Evolutionary conservation across 2,797 vertebrate genomes (phyloP).

Genomic region (Lacerta bilineata): DNA sequence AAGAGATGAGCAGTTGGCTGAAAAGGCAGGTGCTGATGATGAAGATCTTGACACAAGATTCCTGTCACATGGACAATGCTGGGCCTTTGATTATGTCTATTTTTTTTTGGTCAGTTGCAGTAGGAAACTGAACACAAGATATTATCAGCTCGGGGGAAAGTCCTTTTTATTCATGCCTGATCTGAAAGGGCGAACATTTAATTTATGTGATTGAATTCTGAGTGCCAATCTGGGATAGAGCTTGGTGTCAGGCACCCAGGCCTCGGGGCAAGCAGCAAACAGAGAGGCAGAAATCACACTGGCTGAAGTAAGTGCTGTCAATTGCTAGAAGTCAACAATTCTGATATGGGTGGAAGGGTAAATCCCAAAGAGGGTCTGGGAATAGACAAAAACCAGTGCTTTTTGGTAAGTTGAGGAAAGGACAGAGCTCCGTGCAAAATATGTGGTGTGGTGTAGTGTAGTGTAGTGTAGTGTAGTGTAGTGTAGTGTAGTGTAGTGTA

Average conservation of each 20-base stretch:
- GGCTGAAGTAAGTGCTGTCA: background rate
- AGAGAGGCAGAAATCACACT: background rate
- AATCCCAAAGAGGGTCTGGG: too few relatives aligned
- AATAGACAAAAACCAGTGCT: too few relatives aligned
- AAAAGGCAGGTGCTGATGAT: constrained; percentile 57
- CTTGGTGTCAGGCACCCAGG: background rate
- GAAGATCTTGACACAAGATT: constrained; percentile 31
- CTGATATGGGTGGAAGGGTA: background rate
- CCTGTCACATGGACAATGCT: constrained; percentile 11
- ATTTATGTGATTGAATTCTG: constrained; percentile 1
- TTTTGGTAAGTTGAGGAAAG: too few relatives aligned
- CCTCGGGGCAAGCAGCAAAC: background rate
- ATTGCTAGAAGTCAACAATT: background rate
- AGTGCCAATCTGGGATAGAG: background rate
- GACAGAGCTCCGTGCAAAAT: background rate
- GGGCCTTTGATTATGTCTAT: constrained; percentile 2
- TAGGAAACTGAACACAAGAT: background rate
- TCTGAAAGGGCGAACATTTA: constrained; percentile 26
- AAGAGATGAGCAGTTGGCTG: constrained; percentile 57
- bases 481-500: too few relatives aligned
- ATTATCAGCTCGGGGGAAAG: constrained; percentile 14
- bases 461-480: too few relatives aligned
- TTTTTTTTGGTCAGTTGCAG: constrained; percentile 10
- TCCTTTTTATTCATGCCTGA: constrained; percentile 20
- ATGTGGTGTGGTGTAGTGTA: background rate